Conservation (phyloP, 1,140 invertebrate species). For the Xylocopa sonorina region DNA sequence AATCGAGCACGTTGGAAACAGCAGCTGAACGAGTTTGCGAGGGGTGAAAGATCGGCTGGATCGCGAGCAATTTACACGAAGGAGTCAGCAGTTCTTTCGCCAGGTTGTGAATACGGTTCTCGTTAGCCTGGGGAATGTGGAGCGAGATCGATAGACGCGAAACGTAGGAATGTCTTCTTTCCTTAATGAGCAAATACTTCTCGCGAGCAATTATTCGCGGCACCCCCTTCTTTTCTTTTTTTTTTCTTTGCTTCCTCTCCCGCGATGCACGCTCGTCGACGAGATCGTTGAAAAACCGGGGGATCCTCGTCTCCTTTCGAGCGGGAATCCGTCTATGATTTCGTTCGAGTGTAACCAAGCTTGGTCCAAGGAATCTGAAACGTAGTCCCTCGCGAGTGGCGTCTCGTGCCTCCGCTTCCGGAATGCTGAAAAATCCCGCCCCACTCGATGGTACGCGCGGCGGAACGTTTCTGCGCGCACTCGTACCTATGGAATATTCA, state of each 20-base stretch:
- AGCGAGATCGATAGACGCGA: slow-evolving; percentile 12
- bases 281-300: neutral
- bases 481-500: too few relatives aligned
- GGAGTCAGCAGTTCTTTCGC: slow-evolving; percentile 4
- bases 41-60: neutral
- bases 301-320: neutral
- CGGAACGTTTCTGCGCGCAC: neutral
- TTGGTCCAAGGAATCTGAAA: neutral
- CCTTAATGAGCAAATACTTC: slow-evolving; percentile 36
- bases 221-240: too few relatives aligned
- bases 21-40: neutral
- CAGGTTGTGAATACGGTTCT: neutral
- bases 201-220: slow-evolving; percentile 19
- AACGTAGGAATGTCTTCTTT: slow-evolving; percentile 16
- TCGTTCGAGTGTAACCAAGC: slow-evolving; percentile 11
- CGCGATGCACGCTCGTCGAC: neutral
- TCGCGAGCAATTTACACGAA: neutral
- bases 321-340: too few relatives aligned
- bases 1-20: neutral
- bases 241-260: neutral
- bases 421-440: neutral
- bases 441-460: too few relatives aligned
- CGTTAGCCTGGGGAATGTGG: slow-evolving; percentile 1
- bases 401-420: slow-evolving; percentile 12
- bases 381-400: neutral